Evolutionary conservation across 2,113 vertebrate genomes (phyloP), one percentile per base, ranked within the genome.

Genomic region (Ceuthmochares aereus): DNA sequence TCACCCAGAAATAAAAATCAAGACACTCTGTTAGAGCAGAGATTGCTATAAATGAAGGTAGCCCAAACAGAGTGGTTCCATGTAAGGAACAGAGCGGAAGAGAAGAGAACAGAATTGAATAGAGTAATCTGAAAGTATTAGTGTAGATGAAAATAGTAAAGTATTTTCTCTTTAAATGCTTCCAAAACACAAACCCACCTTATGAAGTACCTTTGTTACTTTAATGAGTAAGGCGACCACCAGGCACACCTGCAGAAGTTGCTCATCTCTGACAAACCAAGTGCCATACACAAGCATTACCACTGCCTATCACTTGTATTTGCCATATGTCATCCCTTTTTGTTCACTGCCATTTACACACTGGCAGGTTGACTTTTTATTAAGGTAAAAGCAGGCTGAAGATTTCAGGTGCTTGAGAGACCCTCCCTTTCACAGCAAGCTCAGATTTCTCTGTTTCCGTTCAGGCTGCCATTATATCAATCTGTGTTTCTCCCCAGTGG

Each of bases 351-450:
- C 63, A 74, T 91, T 96, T 91, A 47, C 55, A 32, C 30, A 8
- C 25, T 90, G 60, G 59, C 78, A 96, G 79, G 47, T 56, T 96
- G 72, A 84, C 42, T 97, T 95, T 91, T 95, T 87, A 60, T 80
- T 84, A 75, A 92, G 56, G 75, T 90, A 85, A 59, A 47, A 63
- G 82, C 70, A 84, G 64, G 79, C 32, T 90, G 73, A 75, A 91
- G 32, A 81, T 79, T 91, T 90, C 37, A 68, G 68, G 62, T 0
- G 0, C 76, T 70, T 81, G 64, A 92, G 52, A 80, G 59, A 75
- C 79, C 67, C 63, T 93, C 43, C n/a, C 52, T 42, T 91, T 63
- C 70, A 79, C 0, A 0, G 58, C 42, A 85, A 84, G 32, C 30
- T 93, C 72, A 42, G 30, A 52, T 92, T 83, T 63, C 82, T 63